Conservation (phyloP, 1,140 invertebrate species). For the Asbolus verrucosus region DNA sequence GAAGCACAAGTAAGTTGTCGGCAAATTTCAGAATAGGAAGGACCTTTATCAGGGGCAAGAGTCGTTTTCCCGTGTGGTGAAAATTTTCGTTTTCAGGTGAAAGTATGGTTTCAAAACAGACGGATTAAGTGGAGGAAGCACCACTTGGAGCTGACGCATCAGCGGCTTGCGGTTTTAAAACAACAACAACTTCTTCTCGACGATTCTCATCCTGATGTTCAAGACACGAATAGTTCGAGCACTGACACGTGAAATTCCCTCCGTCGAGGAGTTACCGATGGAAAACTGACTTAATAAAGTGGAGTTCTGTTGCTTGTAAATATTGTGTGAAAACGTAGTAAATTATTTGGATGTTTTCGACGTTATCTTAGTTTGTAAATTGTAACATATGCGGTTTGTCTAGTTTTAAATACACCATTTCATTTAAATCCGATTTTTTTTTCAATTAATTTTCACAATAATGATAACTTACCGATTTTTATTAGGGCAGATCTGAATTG, state of each 20-base stretch:
- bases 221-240: constrained; percentile 62
- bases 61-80: too few species aligned
- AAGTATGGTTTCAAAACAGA: constrained; percentile 98
- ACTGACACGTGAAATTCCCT: constrained; percentile 60
- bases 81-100: constrained; percentile 83
- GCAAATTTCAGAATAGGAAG: not conserved
- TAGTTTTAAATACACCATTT: constrained; percentile 20
- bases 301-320: constrained; percentile 17
- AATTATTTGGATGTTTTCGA: constrained; percentile 16
- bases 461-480: constrained; percentile 37
- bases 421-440: constrained; percentile 14
- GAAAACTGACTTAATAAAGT: constrained; percentile 19
- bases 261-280: not conserved
- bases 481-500: not conserved
- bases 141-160: constrained; percentile 91
- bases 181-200: constrained; percentile 67
- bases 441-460: too few species aligned
- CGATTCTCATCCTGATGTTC: constrained; percentile 59
- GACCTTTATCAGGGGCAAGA: too few species aligned
- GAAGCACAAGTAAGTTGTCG: constrained; percentile 82
- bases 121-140: constrained; percentile 97
- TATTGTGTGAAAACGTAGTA: constrained; percentile 24
- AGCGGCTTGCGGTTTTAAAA: constrained; percentile 82
- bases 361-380: constrained; percentile 18
- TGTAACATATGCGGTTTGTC: constrained; percentile 30